Base-by-base conservation (phyloP, 1,140 invertebrate genomes). In the Cotesia glomerata region DNA sequence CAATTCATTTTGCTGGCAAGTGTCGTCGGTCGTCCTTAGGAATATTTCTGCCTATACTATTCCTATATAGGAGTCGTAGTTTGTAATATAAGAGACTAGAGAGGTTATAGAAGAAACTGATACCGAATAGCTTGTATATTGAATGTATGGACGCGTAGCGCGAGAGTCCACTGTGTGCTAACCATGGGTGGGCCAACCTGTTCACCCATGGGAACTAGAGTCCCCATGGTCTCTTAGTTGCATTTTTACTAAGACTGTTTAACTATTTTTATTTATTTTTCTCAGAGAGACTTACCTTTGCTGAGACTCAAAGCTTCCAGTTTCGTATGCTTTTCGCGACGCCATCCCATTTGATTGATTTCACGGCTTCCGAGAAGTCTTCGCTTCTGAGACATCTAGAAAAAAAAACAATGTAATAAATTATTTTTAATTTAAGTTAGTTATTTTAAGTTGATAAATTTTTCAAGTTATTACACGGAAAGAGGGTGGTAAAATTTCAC, bases 151-250 rank as follows among this genome's bases (percentile, higher is more conserved):
- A 9, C 7, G 51, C 7, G 51, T 51, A 14, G 59, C 69, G 56
- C 69, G 59, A 35, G 49, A 45, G 5, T 45, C 39, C 1, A 7
- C 39, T 45, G 39, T 45, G 39, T 45, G 59, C 32, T 8, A 76
- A 58, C 75, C 75, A 76, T 73, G 75, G 75, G 75, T 76, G 75
- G 75, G 75, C 75, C 71, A 76, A 76, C 75, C 75, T 76, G 72
- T 51, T 52, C 58, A 18, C 16, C 18, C 14, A 58, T 11, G 18
- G 18, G 18, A 58, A 16, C 69, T 71, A 73, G 74, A 67, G 74
- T 72, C 70, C 74, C 63, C 34, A 63, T 63, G 36, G 67, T 34
- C 67, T 51, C 52, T 56, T n/a, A 56, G n/a, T 18, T 18, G 16
- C 52, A 56, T 18, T 16, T 56, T 56, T 51, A 51, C 49, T n/a